Evolutionary conservation across 2,113 vertebrate genomes (phyloP).

Genomic region (Periophthalmodon schlosseri): DNA sequence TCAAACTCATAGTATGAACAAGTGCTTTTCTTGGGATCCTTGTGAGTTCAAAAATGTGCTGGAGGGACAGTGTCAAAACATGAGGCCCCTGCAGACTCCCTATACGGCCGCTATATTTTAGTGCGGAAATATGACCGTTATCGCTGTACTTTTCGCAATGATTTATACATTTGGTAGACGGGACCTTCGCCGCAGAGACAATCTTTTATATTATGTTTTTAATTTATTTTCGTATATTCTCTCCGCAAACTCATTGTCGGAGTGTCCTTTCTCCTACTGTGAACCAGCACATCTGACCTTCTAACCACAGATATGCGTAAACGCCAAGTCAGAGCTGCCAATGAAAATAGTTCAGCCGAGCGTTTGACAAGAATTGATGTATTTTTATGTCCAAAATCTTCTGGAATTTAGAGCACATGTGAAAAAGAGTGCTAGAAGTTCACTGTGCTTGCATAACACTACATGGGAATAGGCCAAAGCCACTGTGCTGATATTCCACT

Average conservation of each 20-base stretch:
- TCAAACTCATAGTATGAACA: background rate
- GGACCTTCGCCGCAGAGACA: background rate
- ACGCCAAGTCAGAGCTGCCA: constrained; percentile 20
- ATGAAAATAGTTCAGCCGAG: background rate
- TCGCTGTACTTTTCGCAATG: background rate
- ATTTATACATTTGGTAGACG: background rate
- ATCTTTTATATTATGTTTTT: too few relatives aligned
- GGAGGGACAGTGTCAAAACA: background rate
- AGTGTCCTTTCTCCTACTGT: constrained; percentile 52
- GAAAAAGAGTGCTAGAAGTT: constrained; percentile 1
- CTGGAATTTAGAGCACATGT: background rate
- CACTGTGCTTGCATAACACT: background rate
- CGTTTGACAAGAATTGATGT: background rate
- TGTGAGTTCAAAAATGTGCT: background rate
- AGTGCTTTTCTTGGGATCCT: background rate
- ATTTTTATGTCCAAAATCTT: background rate
- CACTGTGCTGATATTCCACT: background rate
- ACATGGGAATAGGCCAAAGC: background rate
- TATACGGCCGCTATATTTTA: background rate
- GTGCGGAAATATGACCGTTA: background rate
- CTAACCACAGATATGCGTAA: constrained; percentile 27
- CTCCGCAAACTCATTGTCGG: background rate
- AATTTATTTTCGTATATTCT: constrained; percentile 21
- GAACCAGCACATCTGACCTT: constrained; percentile 24
- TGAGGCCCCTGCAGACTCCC: background rate